These are phyloP conservation scores for Poliocrania exsul DNA, from an alignment of 2,797 vertebrate species.

Conservation along the genomic window DNA sequence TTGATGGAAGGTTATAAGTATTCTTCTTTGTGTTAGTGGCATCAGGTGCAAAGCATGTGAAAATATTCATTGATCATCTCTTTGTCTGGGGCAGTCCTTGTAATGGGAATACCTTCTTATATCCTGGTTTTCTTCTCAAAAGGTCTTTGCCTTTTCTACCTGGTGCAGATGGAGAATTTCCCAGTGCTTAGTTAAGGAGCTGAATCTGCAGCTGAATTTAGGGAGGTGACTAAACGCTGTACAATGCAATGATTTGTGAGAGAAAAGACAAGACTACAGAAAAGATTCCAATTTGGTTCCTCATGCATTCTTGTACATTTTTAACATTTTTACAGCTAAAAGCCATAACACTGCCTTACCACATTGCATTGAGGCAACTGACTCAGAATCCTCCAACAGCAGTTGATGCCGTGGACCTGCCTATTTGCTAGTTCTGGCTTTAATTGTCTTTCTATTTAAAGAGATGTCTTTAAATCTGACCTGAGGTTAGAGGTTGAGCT, in stretches of 20 bases:
- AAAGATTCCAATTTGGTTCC: background rate
- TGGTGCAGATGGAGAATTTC: background rate
- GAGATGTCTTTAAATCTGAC: background rate
- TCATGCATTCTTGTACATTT: background rate
- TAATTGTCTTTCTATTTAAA: background rate
- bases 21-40: background rate
- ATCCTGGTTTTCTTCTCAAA: background rate
- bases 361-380: accelerated
- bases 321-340: background rate
- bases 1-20: background rate
- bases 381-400: background rate
- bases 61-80: background rate
- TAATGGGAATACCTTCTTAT: background rate
- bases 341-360: background rate
- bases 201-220: background rate
- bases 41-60: background rate
- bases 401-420: background rate
- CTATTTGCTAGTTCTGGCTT: background rate
- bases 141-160: background rate
- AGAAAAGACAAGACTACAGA: background rate
- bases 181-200: background rate
- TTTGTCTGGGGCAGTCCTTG: background rate
- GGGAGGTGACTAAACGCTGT: background rate
- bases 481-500: background rate
- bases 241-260: background rate